phyloP scores from a whole-genome alignment of 2,797 vertebrate genomes.

The Schizopygopsis pylzovi region DNA sequence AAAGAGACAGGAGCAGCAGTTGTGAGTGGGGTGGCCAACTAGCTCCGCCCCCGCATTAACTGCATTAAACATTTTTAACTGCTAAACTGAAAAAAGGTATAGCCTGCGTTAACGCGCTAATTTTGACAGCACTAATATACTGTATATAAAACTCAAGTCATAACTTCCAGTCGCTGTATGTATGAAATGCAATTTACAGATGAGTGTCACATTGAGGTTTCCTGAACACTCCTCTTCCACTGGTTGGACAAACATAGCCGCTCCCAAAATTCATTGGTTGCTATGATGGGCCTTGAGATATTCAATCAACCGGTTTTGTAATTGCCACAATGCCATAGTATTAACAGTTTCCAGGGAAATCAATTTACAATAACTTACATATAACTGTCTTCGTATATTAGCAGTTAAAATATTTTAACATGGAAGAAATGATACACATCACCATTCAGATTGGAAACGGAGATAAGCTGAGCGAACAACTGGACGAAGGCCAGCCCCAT shows the following conservation, averaged over 20 bases:
- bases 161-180: too few species aligned
- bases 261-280: neutral
- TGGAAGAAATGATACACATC: neutral
- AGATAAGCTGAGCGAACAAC: conserved; percentile 16
- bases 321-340: neutral
- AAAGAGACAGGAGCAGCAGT: too few species aligned
- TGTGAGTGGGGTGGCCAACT: too few species aligned
- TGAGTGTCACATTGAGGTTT: neutral
- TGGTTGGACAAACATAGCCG: neutral
- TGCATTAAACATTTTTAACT: too few species aligned
- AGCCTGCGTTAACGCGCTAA: too few species aligned
- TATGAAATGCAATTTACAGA: too few species aligned
- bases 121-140: too few species aligned
- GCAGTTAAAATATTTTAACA: neutral
- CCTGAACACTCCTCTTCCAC: neutral
- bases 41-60: too few species aligned
- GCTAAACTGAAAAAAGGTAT: too few species aligned
- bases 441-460: neutral
- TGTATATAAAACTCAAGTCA: too few species aligned
- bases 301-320: neutral
- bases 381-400: neutral
- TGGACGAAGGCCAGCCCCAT: neutral
- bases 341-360: neutral
- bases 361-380: neutral
- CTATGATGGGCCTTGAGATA: neutral